These are phyloP conservation scores for Amphipyra berbera DNA, from an alignment of 2,888 invertebrate genomes.

Conservation along the genomic window DNA sequence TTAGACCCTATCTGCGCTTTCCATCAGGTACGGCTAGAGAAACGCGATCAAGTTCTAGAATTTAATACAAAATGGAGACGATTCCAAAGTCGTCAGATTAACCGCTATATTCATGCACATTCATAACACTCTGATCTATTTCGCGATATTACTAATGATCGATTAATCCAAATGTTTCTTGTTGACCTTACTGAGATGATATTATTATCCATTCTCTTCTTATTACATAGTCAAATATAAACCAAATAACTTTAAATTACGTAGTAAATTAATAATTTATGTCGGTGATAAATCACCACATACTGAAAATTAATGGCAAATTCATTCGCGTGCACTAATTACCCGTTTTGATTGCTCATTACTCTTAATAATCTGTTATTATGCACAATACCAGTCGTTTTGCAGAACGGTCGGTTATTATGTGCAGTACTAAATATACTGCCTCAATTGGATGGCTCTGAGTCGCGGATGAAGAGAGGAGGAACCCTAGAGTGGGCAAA, in stretches of 20 bases:
- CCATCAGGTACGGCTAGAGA: no score
- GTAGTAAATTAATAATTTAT: no score
- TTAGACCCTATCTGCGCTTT: no score
- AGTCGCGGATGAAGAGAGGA: no score
- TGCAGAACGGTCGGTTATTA: constrained; percentile 5
- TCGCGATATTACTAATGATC: neutral
- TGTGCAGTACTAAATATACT: neutral
- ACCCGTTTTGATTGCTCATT: constrained; percentile 41
- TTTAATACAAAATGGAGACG: no score
- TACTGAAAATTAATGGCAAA: constrained; percentile 31
- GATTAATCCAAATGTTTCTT: constrained; percentile 17
- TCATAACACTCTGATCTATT: constrained; percentile 4
- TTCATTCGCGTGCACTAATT: constrained; percentile 29
- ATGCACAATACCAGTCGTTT: neutral
- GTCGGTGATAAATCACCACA: constrained; percentile 1
- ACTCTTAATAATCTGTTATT: constrained; percentile 11
- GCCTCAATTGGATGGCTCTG: constrained; percentile 10
- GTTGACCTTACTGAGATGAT: constrained; percentile 23
- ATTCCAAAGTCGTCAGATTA: neutral
- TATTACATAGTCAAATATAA: no score
- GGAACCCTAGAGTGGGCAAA: no score
- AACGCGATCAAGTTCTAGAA: no score
- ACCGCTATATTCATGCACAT: no score
- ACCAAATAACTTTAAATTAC: no score
- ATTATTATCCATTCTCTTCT: neutral